phyloP scores from a whole-genome alignment of 1,140 invertebrate genomes.

The Eupeodes corollae region DNA sequence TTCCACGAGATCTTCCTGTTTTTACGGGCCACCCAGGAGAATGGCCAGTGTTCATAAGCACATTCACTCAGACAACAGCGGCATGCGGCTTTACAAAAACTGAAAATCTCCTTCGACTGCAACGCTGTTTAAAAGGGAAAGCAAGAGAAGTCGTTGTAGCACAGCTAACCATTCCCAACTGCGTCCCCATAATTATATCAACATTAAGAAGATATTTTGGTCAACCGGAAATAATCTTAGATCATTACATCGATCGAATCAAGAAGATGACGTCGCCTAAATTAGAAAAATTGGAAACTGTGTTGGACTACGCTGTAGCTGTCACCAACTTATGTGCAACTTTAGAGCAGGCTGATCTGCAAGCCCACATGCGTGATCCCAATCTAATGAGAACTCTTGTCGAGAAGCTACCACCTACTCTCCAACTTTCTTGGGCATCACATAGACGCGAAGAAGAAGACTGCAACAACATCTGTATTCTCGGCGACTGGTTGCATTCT shows the following conservation, averaged over 20 bases:
- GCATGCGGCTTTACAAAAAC: constrained; percentile 5
- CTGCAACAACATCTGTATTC: no score
- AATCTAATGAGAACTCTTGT: no score
- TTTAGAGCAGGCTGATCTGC: background rate
- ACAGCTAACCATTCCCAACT: background rate
- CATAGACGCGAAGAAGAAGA: no score
- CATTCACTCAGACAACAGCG: constrained; percentile 3
- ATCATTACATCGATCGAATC: background rate
- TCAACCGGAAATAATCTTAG: background rate
- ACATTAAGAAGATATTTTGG: no score
- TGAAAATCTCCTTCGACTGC: constrained; percentile 6
- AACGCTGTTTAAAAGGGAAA: constrained; percentile 2
- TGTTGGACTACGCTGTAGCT: background rate
- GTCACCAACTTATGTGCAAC: background rate
- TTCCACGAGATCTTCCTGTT: constrained; percentile 7
- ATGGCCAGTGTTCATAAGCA: constrained; percentile 6
- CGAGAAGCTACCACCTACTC: no score
- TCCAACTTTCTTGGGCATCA: no score
- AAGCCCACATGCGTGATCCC: no score
- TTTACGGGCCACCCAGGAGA: constrained; percentile 6
- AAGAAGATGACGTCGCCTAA: background rate
- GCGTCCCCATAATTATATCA: no score
- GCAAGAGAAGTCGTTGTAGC: constrained; percentile 1
- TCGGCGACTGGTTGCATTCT: no score
- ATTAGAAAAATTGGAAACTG: background rate